Evolutionary conservation across 2,113 vertebrate genomes (phyloP), one percentile per base, ranked within the genome.

Genomic region (Corydoras maculifer): DNA sequence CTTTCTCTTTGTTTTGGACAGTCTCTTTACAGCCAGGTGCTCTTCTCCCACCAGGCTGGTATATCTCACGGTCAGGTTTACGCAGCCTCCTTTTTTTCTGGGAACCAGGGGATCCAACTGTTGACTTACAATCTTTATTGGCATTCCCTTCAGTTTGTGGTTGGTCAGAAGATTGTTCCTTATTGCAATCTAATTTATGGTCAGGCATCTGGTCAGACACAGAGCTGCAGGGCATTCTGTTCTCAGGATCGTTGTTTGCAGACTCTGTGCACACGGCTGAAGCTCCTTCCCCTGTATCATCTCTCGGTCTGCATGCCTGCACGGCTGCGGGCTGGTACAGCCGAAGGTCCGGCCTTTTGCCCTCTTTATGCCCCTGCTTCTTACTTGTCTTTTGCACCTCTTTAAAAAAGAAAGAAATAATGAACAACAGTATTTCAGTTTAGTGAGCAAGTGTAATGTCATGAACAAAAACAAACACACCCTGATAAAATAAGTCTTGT

Each of bases 11-110:
- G 35, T 43, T 43, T 1, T 43, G 35, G 35, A 43, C 35, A 43
- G 35, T 43, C 35, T 43, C 35, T 43, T 43, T 43, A 43, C 35
- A 25, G 18, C 18, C 18, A 25, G 18, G 92, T 59, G 87, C 70
- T 60, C 94, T 90, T 51, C 96, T 88, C 5, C 91, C 90, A 29
- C 94, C 94, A 8, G 97, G 93, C 79, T 96, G 96, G 84, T 99
- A 99, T 77, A 99, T 94, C 83, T 92, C 92, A 71, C 92, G 84
- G 82, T 98, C 96, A 0, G 97, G 97, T 79, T 98, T 99, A 68
- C 90, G 95, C 25, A 83, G 77, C 84, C 88, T 95, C 74, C 86
- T 91, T 5, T 82, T 83, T 70, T 90, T 93, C 13, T 87, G 75
- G 75, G 86, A 75, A 61, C 64, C 79, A 14, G 49, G 61, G 14